phyloP scores from a whole-genome alignment of 1,140 invertebrate genomes.

The Habropoda laboriosa region DNA sequence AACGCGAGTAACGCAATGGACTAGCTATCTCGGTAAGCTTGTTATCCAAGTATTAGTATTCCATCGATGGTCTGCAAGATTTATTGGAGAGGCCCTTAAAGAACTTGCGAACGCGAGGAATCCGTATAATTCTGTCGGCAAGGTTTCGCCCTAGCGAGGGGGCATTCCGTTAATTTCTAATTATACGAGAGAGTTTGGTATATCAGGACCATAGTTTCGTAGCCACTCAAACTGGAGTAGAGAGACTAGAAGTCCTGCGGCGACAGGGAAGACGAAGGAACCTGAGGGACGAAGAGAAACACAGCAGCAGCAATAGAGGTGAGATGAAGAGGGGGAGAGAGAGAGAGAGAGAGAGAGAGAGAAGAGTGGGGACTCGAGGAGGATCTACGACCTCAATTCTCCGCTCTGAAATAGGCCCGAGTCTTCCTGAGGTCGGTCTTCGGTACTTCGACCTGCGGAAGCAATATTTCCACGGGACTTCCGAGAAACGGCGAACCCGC shows the following conservation, averaged over 20 bases:
- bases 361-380: conserved; percentile 26
- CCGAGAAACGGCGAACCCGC: conserved; percentile 61
- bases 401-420: conserved; percentile 58
- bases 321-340: neutral
- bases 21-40: neutral
- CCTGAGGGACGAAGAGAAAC: neutral
- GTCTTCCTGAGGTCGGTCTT: conserved; percentile 60
- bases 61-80: neutral
- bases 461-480: conserved; percentile 70
- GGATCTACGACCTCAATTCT: conserved; percentile 62
- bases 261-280: neutral
- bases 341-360: neutral
- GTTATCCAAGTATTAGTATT: conserved; percentile 28
- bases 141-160: neutral
- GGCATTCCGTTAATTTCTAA: conserved; percentile 51
- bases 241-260: neutral
- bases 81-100: neutral
- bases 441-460: conserved; percentile 64
- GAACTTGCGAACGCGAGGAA: neutral
- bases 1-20: neutral
- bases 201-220: conserved; percentile 32
- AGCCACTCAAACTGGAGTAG: conserved; percentile 6
- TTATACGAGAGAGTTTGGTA: conserved; percentile 56
- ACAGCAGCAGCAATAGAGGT: no score
- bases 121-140: neutral